Evolutionary conservation across 2,797 vertebrate genomes (phyloP).

Genomic region (Botia kubotai): DNA sequence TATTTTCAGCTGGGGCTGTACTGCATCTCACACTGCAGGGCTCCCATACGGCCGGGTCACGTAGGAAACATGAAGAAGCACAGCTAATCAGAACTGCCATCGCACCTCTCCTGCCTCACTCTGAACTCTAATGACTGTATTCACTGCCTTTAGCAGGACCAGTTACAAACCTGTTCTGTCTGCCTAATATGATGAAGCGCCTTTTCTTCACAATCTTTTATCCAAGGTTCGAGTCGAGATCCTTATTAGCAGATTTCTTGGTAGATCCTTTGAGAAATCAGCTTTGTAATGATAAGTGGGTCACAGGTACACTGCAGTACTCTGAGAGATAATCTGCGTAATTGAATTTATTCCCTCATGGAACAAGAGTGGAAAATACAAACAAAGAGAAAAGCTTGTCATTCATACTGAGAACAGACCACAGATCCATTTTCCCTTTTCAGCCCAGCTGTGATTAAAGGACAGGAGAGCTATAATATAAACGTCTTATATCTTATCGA

Average conservation of each 20-base stretch:
- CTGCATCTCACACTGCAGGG: slow-evolving; percentile 27
- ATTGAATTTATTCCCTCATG: slow-evolving; percentile 17
- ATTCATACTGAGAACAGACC: not conserved
- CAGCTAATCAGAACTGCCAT: slow-evolving; percentile 58
- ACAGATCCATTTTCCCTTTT: not conserved
- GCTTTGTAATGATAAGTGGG: slow-evolving; percentile 12
- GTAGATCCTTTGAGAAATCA: slow-evolving; percentile 21
- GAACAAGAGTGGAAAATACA: slow-evolving; percentile 11
- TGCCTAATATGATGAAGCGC: not conserved
- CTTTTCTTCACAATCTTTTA: slow-evolving; percentile 33
- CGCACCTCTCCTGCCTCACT: slow-evolving; percentile 46
- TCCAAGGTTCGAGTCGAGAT: not conserved
- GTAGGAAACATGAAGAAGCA: slow-evolving; percentile 47
- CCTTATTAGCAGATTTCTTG: slow-evolving; percentile 15
- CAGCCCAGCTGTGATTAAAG: slow-evolving; percentile 21
- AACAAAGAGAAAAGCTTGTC: slow-evolving; percentile 3
- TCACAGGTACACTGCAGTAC: slow-evolving; percentile 6
- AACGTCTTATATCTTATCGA: not conserved
- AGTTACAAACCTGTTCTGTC: not conserved
- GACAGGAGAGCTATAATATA: not conserved
- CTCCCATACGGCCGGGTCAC: slow-evolving; percentile 45
- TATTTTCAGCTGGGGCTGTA: slow-evolving; percentile 23
- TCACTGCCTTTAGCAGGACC: slow-evolving; percentile 20
- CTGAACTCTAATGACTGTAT: slow-evolving; percentile 49
- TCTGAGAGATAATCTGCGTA: slow-evolving; percentile 14